Evolutionary conservation across 2,888 invertebrate genomes (phyloP), one percentile per base, ranked within the genome.

Genomic region (Griposia aprilina): DNA sequence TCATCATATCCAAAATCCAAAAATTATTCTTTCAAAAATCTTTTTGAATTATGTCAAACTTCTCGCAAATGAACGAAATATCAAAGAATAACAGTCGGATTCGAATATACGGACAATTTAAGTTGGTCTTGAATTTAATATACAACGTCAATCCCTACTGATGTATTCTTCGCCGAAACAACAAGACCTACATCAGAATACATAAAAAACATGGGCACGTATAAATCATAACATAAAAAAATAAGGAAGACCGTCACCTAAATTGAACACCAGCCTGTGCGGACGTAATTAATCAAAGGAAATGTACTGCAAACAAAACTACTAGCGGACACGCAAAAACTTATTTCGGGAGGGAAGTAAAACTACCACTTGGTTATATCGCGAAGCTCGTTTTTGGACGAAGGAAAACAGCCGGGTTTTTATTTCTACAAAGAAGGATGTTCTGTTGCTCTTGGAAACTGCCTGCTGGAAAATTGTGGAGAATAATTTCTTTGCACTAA

Each of bases 251-350:
- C 69, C 62, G 76, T 79, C 82, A 65, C 82, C 70, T 69, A 82
- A 87, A 87, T 84, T 82, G 84, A 85, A 87, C 82, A 86, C 76
- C 76, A 79, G 87, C 74, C 78, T 81, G 83, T 78, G 76, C 74
- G 81, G 83, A 79, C 72, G 85, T 89, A 89, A 89, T 89, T 89
- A 89, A 89, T 89, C 89, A 89, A 88, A 88, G 87, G 82, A 89
- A 89, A 87, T 83, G 84, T 89, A 87, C 83, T 80, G 74, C 84
- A 84, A 87, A 88, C 88, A 86, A 88, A 88, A 87, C 88, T 87
- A 85, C 86, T 85, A 48, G 66, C 62, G 73, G 78, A 81, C 89
- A 86, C 86, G 89, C 88, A 89, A 90, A 90, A 90, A 90, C 90
- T 90, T 90, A 85, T 88, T 89, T 85, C 82, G 82, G 82, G 57